These are phyloP conservation scores for Indri indri DNA, from an alignment of 2,113 vertebrate species.

Conservation along the genomic window DNA sequence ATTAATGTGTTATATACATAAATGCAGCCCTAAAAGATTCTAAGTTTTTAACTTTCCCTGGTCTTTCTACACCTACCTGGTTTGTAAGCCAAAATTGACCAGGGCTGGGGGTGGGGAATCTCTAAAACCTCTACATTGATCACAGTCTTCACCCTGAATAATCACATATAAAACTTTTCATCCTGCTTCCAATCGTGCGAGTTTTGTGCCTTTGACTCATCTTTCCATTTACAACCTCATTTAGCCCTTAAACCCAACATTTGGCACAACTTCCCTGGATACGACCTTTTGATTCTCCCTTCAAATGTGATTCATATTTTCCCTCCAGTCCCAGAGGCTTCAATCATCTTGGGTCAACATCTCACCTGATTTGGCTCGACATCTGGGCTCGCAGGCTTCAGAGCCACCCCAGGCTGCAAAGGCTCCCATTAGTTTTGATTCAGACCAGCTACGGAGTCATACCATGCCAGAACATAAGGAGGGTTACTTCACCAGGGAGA, in stretches of 20 bases:
- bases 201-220: slow-evolving; percentile 37
- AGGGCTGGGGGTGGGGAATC: neutral
- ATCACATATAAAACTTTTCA: neutral
- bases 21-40: neutral
- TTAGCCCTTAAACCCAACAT: neutral
- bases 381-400: neutral
- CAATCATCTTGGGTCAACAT: neutral
- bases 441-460: neutral
- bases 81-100: neutral
- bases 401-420: neutral
- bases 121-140: neutral
- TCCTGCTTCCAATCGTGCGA: neutral
- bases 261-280: slow-evolving; percentile 7
- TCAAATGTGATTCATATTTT: slow-evolving; percentile 58
- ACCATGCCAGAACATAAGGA: neutral
- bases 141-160: neutral
- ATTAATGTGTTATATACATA: neutral
- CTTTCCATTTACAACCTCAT: slow-evolving; percentile 15
- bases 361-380: slow-evolving; percentile 8
- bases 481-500: neutral
- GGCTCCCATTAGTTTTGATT: neutral
- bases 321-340: neutral
- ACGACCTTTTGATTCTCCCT: slow-evolving; percentile 40
- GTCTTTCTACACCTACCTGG: neutral
- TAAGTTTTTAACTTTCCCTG: neutral